A percentile compares a stretch with the other conserved stretches of the same genome.
Evolutionary conservation across 2,113 vertebrate species (phyloP).

Genomic region (Sylvia atricapilla): DNA sequence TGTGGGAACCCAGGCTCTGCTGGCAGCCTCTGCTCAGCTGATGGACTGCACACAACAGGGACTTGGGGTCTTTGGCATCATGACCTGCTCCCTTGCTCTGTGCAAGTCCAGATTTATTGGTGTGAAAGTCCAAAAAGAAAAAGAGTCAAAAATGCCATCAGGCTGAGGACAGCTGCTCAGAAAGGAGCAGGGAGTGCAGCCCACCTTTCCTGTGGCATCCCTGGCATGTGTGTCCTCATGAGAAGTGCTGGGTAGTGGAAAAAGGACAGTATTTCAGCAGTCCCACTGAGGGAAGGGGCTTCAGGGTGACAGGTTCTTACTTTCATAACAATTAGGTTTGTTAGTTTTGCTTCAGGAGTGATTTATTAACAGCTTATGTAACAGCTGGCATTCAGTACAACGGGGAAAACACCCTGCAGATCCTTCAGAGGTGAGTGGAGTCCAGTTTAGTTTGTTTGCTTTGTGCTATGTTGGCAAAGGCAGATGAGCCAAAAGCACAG

Average conservation of each 20-base stretch:
- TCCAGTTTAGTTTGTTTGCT: not conserved
- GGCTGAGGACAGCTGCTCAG: not conserved
- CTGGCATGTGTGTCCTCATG: not conserved
- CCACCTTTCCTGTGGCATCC: not conserved
- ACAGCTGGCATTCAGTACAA: not conserved
- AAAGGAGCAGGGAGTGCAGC: not conserved
- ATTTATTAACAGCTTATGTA: constrained; percentile 1
- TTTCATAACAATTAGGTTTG: not conserved
- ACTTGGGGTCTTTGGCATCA: not conserved
- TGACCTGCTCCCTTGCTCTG: not conserved
- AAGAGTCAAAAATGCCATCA: not conserved
- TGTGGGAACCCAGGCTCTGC: not conserved
- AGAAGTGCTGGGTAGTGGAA: not conserved
- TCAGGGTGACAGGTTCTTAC: not conserved
- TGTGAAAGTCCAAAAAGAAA: not conserved
- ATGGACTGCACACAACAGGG: not conserved
- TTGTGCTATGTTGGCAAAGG: not conserved
- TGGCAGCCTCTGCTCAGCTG: not conserved
- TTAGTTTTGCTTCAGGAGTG: not conserved
- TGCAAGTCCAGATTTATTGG: not conserved
- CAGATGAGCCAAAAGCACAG: not conserved
- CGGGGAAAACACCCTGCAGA: not conserved
- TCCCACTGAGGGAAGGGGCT: not conserved
- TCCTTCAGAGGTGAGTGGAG: not conserved
- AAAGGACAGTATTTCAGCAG: not conserved